Percentiles rank a stretch among this genome's conserved stretches.
These are phyloP conservation scores for Leucopsar rothschildi DNA, from an alignment of 2,113 vertebrate species.

Conservation along the genomic window DNA sequence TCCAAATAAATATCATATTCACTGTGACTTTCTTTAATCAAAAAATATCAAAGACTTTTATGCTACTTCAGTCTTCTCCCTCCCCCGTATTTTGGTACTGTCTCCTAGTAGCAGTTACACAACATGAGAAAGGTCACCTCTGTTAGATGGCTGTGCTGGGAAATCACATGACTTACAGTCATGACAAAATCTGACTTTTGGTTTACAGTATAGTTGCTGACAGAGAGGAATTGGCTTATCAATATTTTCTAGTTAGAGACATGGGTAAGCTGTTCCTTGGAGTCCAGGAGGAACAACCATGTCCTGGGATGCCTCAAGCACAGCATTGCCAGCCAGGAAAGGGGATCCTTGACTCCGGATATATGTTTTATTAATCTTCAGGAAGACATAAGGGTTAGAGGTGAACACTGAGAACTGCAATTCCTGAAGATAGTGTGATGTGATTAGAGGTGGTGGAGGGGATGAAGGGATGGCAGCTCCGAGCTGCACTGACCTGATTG, in stretches of 20 bases:
- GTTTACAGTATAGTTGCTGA: neutral
- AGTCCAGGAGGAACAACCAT: accelerated
- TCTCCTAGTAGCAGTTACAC: neutral
- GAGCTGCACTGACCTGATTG: neutral
- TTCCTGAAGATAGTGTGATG: accelerated
- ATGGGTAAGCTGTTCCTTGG: accelerated
- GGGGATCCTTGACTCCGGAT: neutral
- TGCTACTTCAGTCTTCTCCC: neutral
- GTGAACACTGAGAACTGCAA: neutral
- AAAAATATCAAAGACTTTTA: neutral
- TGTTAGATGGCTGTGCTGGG: neutral
- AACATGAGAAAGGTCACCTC: neutral
- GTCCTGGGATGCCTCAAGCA: neutral
- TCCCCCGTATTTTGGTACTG: neutral
- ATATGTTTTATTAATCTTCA: neutral
- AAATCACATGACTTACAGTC: neutral
- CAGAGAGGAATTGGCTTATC: neutral
- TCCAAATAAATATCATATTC: neutral
- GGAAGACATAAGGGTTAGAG: neutral
- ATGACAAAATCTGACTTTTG: neutral
- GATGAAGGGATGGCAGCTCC: neutral
- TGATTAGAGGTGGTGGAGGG: neutral
- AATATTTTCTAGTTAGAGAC: neutral
- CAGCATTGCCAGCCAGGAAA: neutral
- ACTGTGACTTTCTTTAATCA: neutral